Evolutionary conservation across 2,888 invertebrate genomes (phyloP), one percentile per base, ranked within the genome.

Genomic region (Busseola fusca): DNA sequence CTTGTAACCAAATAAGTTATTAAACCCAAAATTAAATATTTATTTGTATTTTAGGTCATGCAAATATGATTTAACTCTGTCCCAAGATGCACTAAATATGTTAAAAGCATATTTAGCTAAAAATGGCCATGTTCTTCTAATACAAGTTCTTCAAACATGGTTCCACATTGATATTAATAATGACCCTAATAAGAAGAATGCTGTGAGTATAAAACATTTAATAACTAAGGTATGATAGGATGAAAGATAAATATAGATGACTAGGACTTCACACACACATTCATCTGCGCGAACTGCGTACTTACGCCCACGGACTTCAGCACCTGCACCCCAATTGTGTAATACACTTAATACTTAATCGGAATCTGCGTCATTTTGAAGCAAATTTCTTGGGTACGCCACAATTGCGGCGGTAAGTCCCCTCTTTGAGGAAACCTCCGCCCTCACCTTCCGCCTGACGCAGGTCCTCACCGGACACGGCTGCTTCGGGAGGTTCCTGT

Each of bases 61-160:
- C 87, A 98, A 97, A 93, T 97, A 97, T 92, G 97, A 97, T 87
- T 93, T 97, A 62, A 96, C 96, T 84, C 91, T 98, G 80, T 97
- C 97, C n/a, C 96, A 97, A 85, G 96, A 97, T 88, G 96, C 97
- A 6, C 93, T 97, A 45, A 96, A 96, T 83, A 95, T 96, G 84
- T 91, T 97, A 72, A 96, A 96, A 87, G 96, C 96, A 63, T 97
- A 96, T 91, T 93, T 97, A 74, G 96, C 97, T n/a, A 96, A 96
- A 85, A 96, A 97, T 86, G 97, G 97, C 0, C 97, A 97, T 93
- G 96, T 97, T 42, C 93, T 97, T 66, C 91, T 97, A 66, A 96
- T 97, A 89, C 97, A 97, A 95, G 96, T 97, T 69, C 87, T 97
- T 18, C 96, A 96, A 84, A 96, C 96, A 9, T 97, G 97, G 97